phyloP scores from a whole-genome alignment of 2,113 vertebrate species.

The Mirza zaza region DNA sequence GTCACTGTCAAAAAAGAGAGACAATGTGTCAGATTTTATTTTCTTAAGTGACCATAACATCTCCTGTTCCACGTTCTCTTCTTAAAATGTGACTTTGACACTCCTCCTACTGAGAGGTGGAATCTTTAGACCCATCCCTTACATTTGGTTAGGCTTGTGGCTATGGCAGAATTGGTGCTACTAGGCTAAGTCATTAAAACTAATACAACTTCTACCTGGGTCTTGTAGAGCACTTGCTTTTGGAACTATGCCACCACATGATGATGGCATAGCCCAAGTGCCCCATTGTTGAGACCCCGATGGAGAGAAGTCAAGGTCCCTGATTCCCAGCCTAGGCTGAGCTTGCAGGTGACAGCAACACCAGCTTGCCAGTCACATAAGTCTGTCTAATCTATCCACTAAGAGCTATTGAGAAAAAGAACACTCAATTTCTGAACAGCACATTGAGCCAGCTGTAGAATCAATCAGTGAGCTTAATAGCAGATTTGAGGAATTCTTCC shows the following conservation, averaged over 20 bases:
- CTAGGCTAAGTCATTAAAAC: not conserved
- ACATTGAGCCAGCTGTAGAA: not conserved
- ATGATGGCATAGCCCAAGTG: not conserved
- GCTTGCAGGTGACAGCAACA: not conserved
- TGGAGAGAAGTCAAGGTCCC: not conserved
- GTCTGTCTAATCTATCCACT: not conserved
- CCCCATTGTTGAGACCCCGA: not conserved
- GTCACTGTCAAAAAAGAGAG: not conserved
- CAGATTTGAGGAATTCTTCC: not conserved
- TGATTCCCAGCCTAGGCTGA: not conserved
- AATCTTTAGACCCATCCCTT: not conserved
- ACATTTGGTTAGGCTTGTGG: not conserved
- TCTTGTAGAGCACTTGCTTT: not conserved
- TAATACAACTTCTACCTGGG: not conserved
- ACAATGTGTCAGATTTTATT: not conserved
- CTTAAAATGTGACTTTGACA: not conserved
- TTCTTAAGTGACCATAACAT: not conserved
- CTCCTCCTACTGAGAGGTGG: not conserved
- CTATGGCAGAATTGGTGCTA: not conserved
- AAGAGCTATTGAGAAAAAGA: not conserved
- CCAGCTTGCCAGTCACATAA: not conserved
- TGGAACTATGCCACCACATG: not conserved
- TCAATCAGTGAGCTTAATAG: not conserved
- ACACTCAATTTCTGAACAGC: not conserved
- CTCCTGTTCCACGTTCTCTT: not conserved